Percentiles rank a stretch among this genome's conserved stretches.
These are phyloP conservation scores for Philonicus albiceps DNA, from an alignment of 2,888 invertebrate species.

Conservation along the genomic window DNA sequence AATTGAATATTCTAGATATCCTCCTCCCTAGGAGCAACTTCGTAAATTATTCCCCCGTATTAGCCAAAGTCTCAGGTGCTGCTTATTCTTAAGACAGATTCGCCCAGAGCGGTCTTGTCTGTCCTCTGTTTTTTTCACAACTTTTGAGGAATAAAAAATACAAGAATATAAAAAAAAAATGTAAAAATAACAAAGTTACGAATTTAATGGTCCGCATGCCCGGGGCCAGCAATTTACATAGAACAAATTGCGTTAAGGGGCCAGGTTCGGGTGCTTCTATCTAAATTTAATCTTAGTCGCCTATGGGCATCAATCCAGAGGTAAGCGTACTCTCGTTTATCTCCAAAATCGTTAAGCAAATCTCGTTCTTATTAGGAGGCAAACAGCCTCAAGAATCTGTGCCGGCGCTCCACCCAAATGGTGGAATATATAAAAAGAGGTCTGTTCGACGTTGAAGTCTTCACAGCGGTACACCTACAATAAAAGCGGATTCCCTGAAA, in stretches of 20 bases:
- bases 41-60: background rate
- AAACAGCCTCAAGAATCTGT: constrained; percentile 12
- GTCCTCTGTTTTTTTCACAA: background rate
- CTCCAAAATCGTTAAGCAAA: constrained; percentile 23
- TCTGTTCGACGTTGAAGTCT: background rate
- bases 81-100: background rate
- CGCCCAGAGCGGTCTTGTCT: background rate
- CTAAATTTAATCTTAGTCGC: constrained; percentile 29
- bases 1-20: background rate
- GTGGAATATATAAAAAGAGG: background rate
- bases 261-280: background rate
- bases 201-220: constrained; percentile 15
- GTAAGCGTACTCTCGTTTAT: constrained; percentile 23
- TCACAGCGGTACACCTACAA: background rate
- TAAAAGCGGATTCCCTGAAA: background rate
- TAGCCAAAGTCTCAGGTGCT: background rate
- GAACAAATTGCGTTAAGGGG: constrained; percentile 16
- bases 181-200: background rate
- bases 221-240: constrained; percentile 14
- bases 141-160: background rate
- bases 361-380: constrained; percentile 10
- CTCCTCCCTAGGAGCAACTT: background rate
- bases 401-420: background rate
- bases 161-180: background rate
- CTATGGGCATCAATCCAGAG: constrained; percentile 23